phyloP scores from a whole-genome alignment of 2,888 invertebrate species.

The Mythimna vitellina region DNA sequence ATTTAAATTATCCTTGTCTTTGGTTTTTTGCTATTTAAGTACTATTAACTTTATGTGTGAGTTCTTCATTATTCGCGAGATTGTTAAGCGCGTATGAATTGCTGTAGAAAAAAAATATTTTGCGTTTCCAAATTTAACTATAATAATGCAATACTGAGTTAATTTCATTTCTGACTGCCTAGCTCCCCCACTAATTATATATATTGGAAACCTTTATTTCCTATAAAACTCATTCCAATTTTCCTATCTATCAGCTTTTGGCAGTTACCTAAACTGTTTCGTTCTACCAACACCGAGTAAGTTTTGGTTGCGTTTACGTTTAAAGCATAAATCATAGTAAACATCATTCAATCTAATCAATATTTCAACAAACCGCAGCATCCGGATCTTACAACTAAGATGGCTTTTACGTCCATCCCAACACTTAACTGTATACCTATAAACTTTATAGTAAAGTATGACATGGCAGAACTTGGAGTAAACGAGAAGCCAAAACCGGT shows the following conservation, averaged over 20 bases:
- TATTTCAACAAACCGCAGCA: conserved; percentile 42
- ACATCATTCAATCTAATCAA: conserved; percentile 35
- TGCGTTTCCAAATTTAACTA: conserved; percentile 2
- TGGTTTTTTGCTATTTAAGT: conserved; percentile 24
- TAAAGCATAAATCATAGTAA: conserved; percentile 30
- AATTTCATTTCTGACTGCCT: conserved; percentile 32
- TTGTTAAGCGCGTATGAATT: conserved; percentile 7
- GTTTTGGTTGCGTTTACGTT: background rate
- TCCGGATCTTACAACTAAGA: conserved; percentile 35
- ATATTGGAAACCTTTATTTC: conserved; percentile 13
- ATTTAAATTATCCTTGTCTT: conserved; percentile 22
- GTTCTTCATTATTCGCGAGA: conserved; percentile 5
- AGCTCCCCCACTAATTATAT: conserved; percentile 5
- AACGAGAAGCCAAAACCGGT: conserved; percentile 86
- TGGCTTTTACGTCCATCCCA: conserved; percentile 54
- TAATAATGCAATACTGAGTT: conserved; percentile 46
- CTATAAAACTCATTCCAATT: background rate
- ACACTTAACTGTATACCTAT: conserved; percentile 58
- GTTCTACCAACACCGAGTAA: background rate
- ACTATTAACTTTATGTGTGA: conserved; percentile 4
- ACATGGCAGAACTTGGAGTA: conserved; percentile 77
- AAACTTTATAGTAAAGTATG: conserved; percentile 70
- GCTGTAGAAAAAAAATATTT: conserved; percentile 14
- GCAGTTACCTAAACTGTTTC: background rate
- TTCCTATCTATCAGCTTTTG: background rate